Base-by-base conservation (phyloP, 1,140 invertebrate species). In the Pseudoatta argentina region DNA sequence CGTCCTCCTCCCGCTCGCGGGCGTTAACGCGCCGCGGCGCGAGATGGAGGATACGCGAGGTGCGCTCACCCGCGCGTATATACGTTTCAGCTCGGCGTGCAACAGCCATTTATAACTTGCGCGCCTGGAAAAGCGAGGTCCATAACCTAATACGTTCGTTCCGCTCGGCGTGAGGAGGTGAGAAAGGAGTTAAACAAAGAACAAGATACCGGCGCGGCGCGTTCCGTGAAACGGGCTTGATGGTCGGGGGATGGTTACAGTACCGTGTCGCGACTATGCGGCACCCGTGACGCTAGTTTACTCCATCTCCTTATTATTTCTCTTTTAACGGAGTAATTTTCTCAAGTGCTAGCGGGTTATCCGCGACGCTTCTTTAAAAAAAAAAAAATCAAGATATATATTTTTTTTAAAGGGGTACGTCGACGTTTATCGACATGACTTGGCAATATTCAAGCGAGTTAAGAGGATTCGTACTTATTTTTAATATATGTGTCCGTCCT, bases 91-190 rank as follows among this genome's bases (percentile, higher is more conserved):
- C 85, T 83, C 81, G 88, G 88, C 86, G 90, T 92, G 88, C 90
- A 90, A 90, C 89, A 77, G 88, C 86, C 91, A 91, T 91, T 92
- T 91, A 92, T 91, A 91, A 91, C 91, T 91, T 90, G 89, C 82
- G 89, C 89, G 89, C 87, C 89, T 90, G 91, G 91, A 92, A 89
- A 91, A 92, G 89, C 91, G 91, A 91, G 89, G 86, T 91, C 88
- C 89, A 91, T 91, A 91, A 90, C 89, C 89, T 90, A 91, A 91
- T 91, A 91, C 89, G 89, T 89, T 89, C 89, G 89, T 89, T 90
- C 88, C 89, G 88, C 86, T 90, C 75, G 88, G 24, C 69, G 69
- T 72, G 85, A 86, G 86, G 78, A 85, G 89, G 88, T 82, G 89
- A 90, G 88, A 90, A 89, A 89, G 88, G 89, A 90, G 89, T 90